A percentile compares a stretch with the other conserved stretches of the same genome.
These are phyloP conservation scores for Gymnocheta viridis DNA, from an alignment of 2,888 invertebrate species.

Conservation along the genomic window DNA sequence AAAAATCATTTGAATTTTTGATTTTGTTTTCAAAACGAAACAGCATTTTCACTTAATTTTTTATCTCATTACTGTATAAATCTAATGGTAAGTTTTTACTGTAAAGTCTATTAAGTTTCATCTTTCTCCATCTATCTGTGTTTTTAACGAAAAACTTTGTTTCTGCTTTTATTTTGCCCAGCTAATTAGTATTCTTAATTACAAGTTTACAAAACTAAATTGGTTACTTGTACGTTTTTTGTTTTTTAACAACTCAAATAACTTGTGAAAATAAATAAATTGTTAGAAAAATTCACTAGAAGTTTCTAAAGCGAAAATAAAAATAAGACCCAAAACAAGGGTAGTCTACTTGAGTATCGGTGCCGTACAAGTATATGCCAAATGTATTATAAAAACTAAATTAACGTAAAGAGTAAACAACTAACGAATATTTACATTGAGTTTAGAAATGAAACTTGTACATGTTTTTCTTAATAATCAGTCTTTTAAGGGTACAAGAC, in stretches of 20 bases:
- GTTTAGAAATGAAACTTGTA: conserved; percentile 40
- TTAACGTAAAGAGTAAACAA: conserved; percentile 9
- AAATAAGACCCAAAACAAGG: neutral
- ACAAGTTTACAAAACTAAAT: conserved; percentile 53
- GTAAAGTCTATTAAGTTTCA: too few relatives aligned
- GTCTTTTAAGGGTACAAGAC: too few relatives aligned
- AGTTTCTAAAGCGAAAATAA: neutral
- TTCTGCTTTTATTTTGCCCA: conserved; percentile 2
- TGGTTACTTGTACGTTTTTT: conserved; percentile 16
- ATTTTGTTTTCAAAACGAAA: too few relatives aligned
- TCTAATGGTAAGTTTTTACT: too few relatives aligned
- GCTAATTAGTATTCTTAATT: conserved; percentile 56
- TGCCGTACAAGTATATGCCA: neutral
- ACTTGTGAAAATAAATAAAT: conserved; percentile 8
- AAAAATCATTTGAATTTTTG: too few relatives aligned
- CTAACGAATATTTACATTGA: conserved; percentile 33
- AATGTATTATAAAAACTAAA: neutral
- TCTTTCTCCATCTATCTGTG: neutral
- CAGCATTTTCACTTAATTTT: too few relatives aligned
- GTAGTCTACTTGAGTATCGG: neutral
- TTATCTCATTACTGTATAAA: too few relatives aligned
- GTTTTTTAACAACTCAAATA: neutral
- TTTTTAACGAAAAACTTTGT: neutral
- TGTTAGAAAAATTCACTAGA: conserved; percentile 15
- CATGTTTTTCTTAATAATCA: conserved; percentile 52